Evolutionary conservation across 2,113 vertebrate genomes (phyloP), one percentile per base, ranked within the genome.

Genomic region (Chelonoidis abingdonii): DNA sequence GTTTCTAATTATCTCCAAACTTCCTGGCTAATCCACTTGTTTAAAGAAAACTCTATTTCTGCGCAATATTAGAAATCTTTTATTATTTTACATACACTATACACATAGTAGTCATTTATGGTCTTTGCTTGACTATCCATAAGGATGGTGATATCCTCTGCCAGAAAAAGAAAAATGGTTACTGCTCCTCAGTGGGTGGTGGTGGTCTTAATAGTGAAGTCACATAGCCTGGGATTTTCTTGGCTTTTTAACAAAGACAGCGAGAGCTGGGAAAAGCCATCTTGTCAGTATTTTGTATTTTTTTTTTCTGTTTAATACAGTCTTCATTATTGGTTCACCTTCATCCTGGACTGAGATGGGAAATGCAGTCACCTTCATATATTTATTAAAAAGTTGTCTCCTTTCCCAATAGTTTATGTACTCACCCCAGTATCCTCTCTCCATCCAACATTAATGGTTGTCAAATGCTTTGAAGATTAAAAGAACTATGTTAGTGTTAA

Each of bases 1-100:
- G 17, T 94, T 96, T 80, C 86, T 94, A 91, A 90, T 91, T 96
- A 90, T 87, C 76, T 41, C 87, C 89, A 80, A 95, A 84, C 93
- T 86, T 83, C 8, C 65, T 9, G 9, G 65, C 89, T 95, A 84
- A 89, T 93, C 69, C 27, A 88, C 52, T 92, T 96, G 93, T 96
- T 90, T 19, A 5, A 87, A 59, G 80, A 54, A 82, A 65, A 94
- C 90, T 59, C 2, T 29, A 83, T n/a, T 94, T 96, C 95, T 97
- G 53, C 80, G 17, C 50, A 1, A 82, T 47, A 89, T 56, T 84
- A 81, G 79, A 80, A 88, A 80, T 19, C 41, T 87, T 82, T 88
- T 44, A 13, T n/a, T 35, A 78, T 86, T 81, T 88, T 72, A 12
- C 53, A 50, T 57, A 1, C 7, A 2, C 3, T 50, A 14, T 14